phyloP scores from a whole-genome alignment of 1,140 invertebrate genomes.

The Panagrolaimus sp. region DNA sequence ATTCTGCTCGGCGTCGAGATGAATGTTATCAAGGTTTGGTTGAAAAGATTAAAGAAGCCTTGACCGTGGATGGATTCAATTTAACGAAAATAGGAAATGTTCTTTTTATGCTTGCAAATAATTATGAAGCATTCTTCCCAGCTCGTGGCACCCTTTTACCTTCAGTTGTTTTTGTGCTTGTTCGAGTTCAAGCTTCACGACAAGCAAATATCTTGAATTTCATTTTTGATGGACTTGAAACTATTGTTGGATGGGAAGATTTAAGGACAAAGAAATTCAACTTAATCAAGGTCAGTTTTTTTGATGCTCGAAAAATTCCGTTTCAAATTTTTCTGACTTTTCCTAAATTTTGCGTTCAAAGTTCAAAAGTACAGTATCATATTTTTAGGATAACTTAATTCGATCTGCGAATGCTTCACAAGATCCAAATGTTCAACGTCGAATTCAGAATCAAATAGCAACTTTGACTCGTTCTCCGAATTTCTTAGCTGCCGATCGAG shows the following conservation, averaged over 20 bases:
- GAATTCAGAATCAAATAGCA: no score
- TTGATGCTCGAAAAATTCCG: no score
- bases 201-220: not conserved
- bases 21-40: not conserved
- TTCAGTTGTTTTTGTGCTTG: not conserved
- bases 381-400: no score
- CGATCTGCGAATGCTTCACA: no score
- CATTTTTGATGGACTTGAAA: not conserved
- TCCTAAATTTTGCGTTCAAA: no score
- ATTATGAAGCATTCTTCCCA: conserved; percentile 6
- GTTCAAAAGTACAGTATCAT: no score
- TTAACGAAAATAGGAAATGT: not conserved
- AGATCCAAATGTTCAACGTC: no score
- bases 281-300: not conserved
- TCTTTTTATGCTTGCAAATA: not conserved
- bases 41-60: not conserved
- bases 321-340: no score
- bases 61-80: not conserved
- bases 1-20: not conserved
- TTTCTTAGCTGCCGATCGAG: not conserved
- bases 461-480: no score
- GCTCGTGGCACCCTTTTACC: not conserved
- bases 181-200: not conserved
- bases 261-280: not conserved
- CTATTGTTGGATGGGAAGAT: not conserved